Conservation (phyloP, 37 sponge, comb jelly and placozoan species). For the Theonella swinhoei region DNA sequence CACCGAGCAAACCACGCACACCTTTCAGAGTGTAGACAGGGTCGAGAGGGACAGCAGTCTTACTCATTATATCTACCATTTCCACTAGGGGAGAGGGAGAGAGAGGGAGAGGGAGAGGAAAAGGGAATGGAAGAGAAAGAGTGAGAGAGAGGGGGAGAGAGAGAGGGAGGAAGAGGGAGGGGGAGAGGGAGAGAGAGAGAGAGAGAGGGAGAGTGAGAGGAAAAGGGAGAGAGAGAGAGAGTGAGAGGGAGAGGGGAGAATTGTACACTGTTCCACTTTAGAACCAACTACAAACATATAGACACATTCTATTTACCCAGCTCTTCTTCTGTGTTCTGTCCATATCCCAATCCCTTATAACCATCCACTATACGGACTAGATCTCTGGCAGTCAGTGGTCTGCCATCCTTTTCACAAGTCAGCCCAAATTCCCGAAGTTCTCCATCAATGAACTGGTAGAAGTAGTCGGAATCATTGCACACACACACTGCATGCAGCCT, state of each 20-base stretch:
- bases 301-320: constrained; percentile 38
- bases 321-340: constrained; percentile 77
- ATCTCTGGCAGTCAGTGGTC: constrained; percentile 1
- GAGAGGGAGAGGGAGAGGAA: neutral
- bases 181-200: neutral
- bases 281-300: neutral
- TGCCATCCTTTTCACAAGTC: neutral
- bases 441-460: constrained; percentile 65
- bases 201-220: neutral
- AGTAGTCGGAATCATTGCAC: constrained; percentile 70
- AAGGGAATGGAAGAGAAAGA: too few species aligned
- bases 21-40: constrained; percentile 86
- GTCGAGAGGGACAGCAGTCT: constrained; percentile 80
- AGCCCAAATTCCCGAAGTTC: constrained; percentile 46
- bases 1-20: constrained; percentile 81
- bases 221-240: neutral
- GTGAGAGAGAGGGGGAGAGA: too few species aligned
- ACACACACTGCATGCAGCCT: constrained; percentile 88
- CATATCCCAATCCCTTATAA: constrained; percentile 85
- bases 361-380: constrained; percentile 84
- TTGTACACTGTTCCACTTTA: too few species aligned
- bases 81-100: neutral
- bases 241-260: neutral
- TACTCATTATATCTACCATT: constrained; percentile 37
- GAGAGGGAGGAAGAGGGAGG: neutral